Conservation (phyloP, 2,797 vertebrate species). For the Oryzias sinensis region DNA sequence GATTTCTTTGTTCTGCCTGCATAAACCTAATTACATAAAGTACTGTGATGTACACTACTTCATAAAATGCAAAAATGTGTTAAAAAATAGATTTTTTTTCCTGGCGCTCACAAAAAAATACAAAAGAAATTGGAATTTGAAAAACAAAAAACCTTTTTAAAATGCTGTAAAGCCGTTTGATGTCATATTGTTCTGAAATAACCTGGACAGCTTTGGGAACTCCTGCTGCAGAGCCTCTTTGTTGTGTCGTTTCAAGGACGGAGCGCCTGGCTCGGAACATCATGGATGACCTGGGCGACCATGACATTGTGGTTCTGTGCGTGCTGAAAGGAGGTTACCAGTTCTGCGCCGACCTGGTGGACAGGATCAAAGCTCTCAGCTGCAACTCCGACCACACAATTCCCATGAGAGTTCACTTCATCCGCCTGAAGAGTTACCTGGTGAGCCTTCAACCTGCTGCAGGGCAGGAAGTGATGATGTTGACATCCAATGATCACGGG, state of each 20-base stretch:
- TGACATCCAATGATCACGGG: background rate
- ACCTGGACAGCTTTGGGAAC: background rate
- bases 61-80: too few species aligned
- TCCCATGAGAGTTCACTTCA: constrained; percentile 92
- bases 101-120: too few species aligned
- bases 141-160: too few species aligned
- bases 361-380: constrained; percentile 86
- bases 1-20: too few species aligned
- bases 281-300: constrained; percentile 88
- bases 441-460: constrained; percentile 69
- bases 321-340: constrained; percentile 92
- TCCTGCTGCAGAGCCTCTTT: background rate
- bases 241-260: constrained; percentile 73
- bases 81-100: too few species aligned
- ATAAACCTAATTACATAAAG: too few species aligned
- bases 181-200: too few species aligned
- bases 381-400: constrained; percentile 84
- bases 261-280: constrained; percentile 90
- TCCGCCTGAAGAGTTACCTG: constrained; percentile 88
- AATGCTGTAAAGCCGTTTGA: too few species aligned
- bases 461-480: background rate
- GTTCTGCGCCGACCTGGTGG: constrained; percentile 90
- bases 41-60: too few species aligned
- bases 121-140: too few species aligned
- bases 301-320: constrained; percentile 88